Evolutionary conservation across 2,113 vertebrate genomes (phyloP).

Genomic region (Micromys minutus): DNA sequence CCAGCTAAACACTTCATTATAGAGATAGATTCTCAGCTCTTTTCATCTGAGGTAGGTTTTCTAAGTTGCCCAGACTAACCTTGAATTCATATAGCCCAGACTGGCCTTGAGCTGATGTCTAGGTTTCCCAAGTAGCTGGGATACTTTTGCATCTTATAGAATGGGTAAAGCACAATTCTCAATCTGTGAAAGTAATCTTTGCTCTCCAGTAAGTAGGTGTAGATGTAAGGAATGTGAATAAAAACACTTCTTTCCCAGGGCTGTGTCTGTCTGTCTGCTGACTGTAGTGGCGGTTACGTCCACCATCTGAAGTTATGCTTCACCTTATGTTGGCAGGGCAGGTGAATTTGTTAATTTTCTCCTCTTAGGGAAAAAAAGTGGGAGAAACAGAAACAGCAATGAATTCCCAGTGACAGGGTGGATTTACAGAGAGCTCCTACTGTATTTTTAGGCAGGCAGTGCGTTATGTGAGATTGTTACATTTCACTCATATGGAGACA

Average conservation of each 20-base stretch:
- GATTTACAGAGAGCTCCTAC: not conserved
- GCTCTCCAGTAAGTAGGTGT: conserved; percentile 15
- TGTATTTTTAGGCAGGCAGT: not conserved
- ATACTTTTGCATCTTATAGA: not conserved
- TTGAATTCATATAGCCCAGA: not conserved
- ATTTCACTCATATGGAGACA: not conserved
- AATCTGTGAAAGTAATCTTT: conserved; percentile 42
- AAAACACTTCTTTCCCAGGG: conserved; percentile 24
- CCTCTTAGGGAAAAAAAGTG: not conserved
- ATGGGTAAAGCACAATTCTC: not conserved
- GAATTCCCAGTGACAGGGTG: conserved; percentile 25
- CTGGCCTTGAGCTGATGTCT: no score
- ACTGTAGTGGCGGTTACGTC: conserved; percentile 5
- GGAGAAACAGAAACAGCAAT: conserved; percentile 31
- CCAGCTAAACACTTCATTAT: not conserved
- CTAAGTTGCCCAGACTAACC: not conserved
- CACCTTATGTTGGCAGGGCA: conserved; percentile 26
- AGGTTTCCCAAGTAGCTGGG: no score
- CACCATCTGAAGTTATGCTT: not conserved
- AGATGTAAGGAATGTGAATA: not conserved
- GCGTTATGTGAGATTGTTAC: not conserved
- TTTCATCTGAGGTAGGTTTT: not conserved
- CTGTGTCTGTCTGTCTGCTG: conserved; percentile 39
- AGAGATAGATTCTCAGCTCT: not conserved
- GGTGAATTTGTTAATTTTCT: not conserved